Percentiles rank a stretch among this genome's conserved stretches.
Conservation (phyloP, 2,888 invertebrate genomes). For the Argyresthia goedartella region DNA sequence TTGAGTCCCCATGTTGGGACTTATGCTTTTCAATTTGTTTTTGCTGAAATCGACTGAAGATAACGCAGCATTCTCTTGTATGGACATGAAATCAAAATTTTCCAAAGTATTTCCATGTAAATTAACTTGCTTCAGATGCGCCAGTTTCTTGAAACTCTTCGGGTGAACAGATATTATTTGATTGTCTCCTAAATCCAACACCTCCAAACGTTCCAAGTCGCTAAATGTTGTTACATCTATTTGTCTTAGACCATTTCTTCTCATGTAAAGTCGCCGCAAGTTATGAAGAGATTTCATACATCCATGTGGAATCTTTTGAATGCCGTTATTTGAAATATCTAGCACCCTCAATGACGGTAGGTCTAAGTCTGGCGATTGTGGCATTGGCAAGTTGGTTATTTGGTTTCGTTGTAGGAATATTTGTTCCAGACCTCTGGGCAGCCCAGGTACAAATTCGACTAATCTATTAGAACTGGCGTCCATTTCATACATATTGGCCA, state of each 20-base stretch:
- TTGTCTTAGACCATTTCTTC: conserved; percentile 78
- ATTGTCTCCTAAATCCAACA: conserved; percentile 82
- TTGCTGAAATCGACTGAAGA: conserved; percentile 80
- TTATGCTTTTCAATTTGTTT: conserved; percentile 79
- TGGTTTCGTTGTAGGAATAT: conserved; percentile 79
- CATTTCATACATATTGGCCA: conserved; percentile 82
- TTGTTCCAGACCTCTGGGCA: conserved; percentile 83
- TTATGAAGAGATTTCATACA: conserved; percentile 76
- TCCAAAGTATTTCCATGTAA: conserved; percentile 83
- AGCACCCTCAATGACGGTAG: conserved; percentile 80
- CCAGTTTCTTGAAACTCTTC: conserved; percentile 73
- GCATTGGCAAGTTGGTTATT: conserved; percentile 74
- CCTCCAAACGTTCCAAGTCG: conserved; percentile 78
- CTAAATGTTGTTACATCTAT: conserved; percentile 79
- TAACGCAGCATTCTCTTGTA: conserved; percentile 75
- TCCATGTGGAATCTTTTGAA: conserved; percentile 77
- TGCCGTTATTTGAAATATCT: conserved; percentile 81
- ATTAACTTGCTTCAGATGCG: conserved; percentile 77
- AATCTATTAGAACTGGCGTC: conserved; percentile 82
- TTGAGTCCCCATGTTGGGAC: conserved; percentile 72
- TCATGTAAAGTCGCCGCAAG: conserved; percentile 77
- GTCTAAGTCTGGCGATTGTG: conserved; percentile 77
- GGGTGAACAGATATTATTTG: conserved; percentile 76
- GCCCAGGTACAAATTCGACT: conserved; percentile 80
- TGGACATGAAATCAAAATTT: conserved; percentile 75